Evolutionary conservation across 2,113 vertebrate genomes (phyloP).

Genomic region (Rallus limicola): DNA sequence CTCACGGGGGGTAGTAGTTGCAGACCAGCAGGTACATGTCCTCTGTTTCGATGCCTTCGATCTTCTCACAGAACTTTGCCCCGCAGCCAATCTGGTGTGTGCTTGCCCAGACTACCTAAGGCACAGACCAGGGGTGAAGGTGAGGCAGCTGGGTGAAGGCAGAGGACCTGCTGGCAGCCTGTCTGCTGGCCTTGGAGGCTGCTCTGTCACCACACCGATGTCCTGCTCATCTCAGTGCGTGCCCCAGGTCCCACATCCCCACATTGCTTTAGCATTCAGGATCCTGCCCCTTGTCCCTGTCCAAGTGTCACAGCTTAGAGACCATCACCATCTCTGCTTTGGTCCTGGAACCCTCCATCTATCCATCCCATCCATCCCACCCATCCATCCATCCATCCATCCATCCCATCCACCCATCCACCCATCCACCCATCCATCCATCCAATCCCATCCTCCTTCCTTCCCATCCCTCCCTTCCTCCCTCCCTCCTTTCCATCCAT

Average conservation of each 20-base stretch:
- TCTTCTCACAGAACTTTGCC: constrained; percentile 72
- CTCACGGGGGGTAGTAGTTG: constrained; percentile 81
- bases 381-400: too few species aligned
- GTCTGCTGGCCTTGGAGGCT: neutral
- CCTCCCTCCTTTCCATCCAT: too few species aligned
- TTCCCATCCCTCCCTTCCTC: too few species aligned
- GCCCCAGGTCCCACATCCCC: neutral
- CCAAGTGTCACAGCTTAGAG: neutral
- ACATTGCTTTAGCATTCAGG: neutral
- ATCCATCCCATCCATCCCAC: neutral
- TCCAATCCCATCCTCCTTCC: too few species aligned
- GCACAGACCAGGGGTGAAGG: neutral
- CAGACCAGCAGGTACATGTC: constrained; percentile 77
- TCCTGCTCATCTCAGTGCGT: neutral
- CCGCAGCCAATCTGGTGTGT: constrained; percentile 70
- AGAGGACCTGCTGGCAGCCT: neutral
- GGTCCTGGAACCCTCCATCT: neutral
- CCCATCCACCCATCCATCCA: too few species aligned
- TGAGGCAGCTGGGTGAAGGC: neutral
- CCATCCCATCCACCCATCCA: too few species aligned
- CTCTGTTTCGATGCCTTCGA: constrained; percentile 45
- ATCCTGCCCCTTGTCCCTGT: neutral
- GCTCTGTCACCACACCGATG: neutral
- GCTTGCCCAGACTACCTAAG: constrained; percentile 77
- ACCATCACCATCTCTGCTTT: neutral